phyloP scores from a whole-genome alignment of 1,140 invertebrate species.

The Temnothorax curvispinosus region DNA sequence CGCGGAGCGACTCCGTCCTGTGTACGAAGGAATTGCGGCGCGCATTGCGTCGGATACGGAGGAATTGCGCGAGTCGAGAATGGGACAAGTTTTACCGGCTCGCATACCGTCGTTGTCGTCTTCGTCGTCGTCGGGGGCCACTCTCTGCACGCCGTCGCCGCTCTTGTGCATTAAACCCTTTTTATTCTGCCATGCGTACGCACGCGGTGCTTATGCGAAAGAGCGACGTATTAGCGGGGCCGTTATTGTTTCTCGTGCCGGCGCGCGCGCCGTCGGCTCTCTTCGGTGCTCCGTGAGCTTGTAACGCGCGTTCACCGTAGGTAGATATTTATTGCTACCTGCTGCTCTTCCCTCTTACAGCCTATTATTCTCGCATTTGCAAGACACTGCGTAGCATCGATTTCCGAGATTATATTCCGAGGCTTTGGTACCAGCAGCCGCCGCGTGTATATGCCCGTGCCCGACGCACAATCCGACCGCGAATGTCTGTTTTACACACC shows the following conservation, averaged over 20 bases:
- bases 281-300: not conserved
- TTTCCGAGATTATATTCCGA: conserved; percentile 55
- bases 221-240: conserved; percentile 38
- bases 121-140: conserved; percentile 18
- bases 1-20: conserved; percentile 35
- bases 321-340: conserved; percentile 42
- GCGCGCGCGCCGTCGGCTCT: conserved; percentile 2
- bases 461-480: conserved; percentile 35
- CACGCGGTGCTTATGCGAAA: conserved; percentile 28
- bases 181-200: conserved; percentile 21
- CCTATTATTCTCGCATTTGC: conserved; percentile 50
- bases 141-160: conserved; percentile 2
- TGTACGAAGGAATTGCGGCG: conserved; percentile 22
- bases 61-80: conserved; percentile 49
- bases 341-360: conserved; percentile 15
- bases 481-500: conserved; percentile 45
- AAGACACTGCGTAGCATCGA: conserved; percentile 43
- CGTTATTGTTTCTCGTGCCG: conserved; percentile 30
- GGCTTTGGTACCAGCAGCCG: conserved; percentile 16
- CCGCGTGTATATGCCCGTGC: not conserved
- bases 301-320: conserved; percentile 16
- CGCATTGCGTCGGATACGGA: conserved; percentile 7
- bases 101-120: not conserved
- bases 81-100: conserved; percentile 52
- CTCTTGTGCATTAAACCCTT: conserved; percentile 34